Conservation (phyloP, 2,797 vertebrate genomes). For the Pangasius sanitwongsei region DNA sequence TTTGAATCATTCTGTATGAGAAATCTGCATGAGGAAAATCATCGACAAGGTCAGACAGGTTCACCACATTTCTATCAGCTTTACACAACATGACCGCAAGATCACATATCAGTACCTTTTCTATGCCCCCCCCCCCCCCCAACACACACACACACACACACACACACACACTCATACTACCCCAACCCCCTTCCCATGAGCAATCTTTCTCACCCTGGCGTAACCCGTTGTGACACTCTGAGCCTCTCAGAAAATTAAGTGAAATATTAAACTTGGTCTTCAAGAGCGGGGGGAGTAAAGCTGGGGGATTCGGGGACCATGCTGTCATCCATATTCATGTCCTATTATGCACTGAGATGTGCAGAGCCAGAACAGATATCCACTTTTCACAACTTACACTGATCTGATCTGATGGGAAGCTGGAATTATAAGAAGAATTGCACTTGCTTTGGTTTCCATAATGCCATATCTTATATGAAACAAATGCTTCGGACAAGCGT, state of each 20-base stretch:
- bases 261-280: slow-evolving; percentile 45
- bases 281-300: background rate
- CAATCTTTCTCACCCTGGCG: slow-evolving; percentile 15
- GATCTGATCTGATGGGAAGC: slow-evolving; percentile 4
- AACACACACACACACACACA: background rate
- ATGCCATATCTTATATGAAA: background rate
- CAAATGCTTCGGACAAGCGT: background rate
- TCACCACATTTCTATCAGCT: slow-evolving; percentile 6
- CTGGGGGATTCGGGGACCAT: slow-evolving; percentile 14
- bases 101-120: slow-evolving; percentile 31
- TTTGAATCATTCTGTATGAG: background rate
- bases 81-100: background rate
- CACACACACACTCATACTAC: background rate
- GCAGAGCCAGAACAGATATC: slow-evolving; percentile 37
- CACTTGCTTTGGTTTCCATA: background rate
- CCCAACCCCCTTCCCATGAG: background rate
- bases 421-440: background rate
- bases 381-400: slow-evolving; percentile 18
- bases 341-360: slow-evolving; percentile 48
- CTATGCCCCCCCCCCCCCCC: too few species aligned
- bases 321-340: slow-evolving; percentile 53
- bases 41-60: slow-evolving; percentile 11
- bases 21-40: slow-evolving; percentile 6
- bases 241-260: slow-evolving; percentile 51
- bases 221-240: slow-evolving; percentile 39